phyloP scores from a whole-genome alignment of 2,113 vertebrate genomes.

The Vulpes lagopus region DNA sequence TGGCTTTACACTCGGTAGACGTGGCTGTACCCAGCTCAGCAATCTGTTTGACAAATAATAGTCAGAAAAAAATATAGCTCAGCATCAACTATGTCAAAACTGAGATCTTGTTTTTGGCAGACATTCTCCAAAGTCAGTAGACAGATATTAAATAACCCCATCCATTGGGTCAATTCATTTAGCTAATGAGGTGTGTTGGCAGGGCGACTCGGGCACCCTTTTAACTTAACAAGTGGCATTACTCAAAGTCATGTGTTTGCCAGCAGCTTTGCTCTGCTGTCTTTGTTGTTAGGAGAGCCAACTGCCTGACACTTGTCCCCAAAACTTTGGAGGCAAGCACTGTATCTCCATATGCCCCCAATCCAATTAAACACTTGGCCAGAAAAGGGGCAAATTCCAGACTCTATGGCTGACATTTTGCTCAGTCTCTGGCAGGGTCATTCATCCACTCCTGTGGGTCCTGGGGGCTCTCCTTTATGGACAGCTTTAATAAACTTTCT shows the following conservation, averaged over 20 bases:
- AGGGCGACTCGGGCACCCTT: background rate
- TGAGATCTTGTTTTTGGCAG: slow-evolving; percentile 47
- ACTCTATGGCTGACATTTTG: background rate
- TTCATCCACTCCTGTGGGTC: accelerated
- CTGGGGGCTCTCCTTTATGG: background rate
- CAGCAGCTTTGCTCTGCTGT: background rate
- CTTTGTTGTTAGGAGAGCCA: background rate
- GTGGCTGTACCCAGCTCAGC: slow-evolving; percentile 26
- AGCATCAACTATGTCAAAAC: background rate
- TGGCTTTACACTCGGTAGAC: background rate
- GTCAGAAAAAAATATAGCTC: background rate
- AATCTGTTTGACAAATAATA: slow-evolving; percentile 45
- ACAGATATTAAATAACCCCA: background rate
- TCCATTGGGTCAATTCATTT: background rate
- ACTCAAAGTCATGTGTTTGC: background rate
- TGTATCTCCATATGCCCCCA: accelerated
- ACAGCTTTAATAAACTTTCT: accelerated
- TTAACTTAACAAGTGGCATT: slow-evolving; percentile 4
- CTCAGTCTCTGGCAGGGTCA: background rate
- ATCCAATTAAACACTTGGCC: background rate
- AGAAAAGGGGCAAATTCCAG: background rate
- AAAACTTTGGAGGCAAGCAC: background rate
- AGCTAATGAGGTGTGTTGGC: slow-evolving; percentile 27
- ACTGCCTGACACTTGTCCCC: background rate
- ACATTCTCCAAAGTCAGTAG: background rate